Conservation (phyloP, 2,113 vertebrate genomes). For the Chionomys nivalis region DNA sequence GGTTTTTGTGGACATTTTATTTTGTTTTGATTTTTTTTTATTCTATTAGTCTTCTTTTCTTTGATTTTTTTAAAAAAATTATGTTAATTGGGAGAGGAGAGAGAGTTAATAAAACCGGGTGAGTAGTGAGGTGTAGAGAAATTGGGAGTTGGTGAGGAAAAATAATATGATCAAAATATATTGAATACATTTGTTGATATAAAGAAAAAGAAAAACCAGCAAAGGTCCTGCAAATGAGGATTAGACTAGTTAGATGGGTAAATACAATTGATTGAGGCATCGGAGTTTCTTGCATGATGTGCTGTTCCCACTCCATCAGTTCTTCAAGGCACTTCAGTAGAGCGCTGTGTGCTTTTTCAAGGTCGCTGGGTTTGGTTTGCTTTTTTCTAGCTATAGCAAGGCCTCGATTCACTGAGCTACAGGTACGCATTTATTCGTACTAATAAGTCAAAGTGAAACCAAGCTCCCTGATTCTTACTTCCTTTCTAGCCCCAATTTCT, state of each 20-base stretch:
- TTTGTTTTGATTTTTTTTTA: neutral
- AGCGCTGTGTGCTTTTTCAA: neutral
- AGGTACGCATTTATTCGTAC: neutral
- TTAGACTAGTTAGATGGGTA: neutral
- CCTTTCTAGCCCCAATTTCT: neutral
- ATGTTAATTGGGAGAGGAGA: neutral
- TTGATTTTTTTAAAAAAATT: neutral
- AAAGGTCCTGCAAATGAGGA: neutral
- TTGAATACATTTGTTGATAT: neutral
- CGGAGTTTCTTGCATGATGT: neutral
- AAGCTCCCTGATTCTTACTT: neutral
- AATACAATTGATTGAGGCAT: neutral
- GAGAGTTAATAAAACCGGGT: neutral
- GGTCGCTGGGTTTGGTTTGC: neutral
- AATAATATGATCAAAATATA: neutral
- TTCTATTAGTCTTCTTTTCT: neutral
- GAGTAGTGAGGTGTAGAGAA: neutral
- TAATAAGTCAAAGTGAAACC: neutral
- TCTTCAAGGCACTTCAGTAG: neutral
- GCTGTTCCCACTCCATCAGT: neutral
- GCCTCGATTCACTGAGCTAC: neutral
- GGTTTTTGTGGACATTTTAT: neutral
- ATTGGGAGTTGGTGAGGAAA: neutral
- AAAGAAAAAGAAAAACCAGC: neutral
- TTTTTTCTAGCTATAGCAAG: slow-evolving; percentile 16